Evolutionary conservation across 2,113 vertebrate genomes (phyloP), one percentile per base, ranked within the genome.

Genomic region (Puntigrus tetrazona): DNA sequence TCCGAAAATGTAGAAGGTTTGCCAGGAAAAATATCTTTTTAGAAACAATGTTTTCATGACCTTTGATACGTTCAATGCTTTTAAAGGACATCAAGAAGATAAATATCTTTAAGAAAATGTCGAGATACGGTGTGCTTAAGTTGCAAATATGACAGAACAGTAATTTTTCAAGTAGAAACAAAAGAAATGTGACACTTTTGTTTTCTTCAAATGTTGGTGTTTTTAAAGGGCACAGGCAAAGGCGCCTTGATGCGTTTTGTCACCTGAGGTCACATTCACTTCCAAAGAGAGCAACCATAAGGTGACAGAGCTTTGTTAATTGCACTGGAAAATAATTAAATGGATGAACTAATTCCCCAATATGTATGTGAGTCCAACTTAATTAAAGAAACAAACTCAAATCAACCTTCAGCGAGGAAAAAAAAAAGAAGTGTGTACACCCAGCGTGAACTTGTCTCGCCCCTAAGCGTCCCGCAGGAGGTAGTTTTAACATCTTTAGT

Each of bases 361-460:
- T 87, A 72, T 75, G 73, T 70, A 84, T 78, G 34, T 80, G 78
- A 50, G 57, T 80, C 83, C 52, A 70, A 82, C 36, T 80, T 86
- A 84, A 86, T 93, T 93, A 86, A 93, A 93, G 89, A 93, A 92
- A 79, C 89, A 81, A 92, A 89, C 89, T 89, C 87, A 90, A 87
- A 90, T 93, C 92, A 91, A 91, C 87, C 89, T 92, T 92, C 92
- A 92, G 86, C 84, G 84, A 87, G 88, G n/a, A n/a, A 88, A 88
- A 90, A 89, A 91, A 91, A 89, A 86, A 81, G 88, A 87, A 84
- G 47, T 91, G 90, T 92, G 80, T 91, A 89, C 91, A 91, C 89
- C 93, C 91, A 93, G 88, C 92, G 92, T 94, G 93, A 95, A 92
- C 93, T 92, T 92, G 92, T 86, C 86, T 90, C 89, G 91, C 89